These are phyloP conservation scores for Nipponia nippon DNA, from an alignment of 2,113 vertebrate genomes.

Conservation along the genomic window DNA sequence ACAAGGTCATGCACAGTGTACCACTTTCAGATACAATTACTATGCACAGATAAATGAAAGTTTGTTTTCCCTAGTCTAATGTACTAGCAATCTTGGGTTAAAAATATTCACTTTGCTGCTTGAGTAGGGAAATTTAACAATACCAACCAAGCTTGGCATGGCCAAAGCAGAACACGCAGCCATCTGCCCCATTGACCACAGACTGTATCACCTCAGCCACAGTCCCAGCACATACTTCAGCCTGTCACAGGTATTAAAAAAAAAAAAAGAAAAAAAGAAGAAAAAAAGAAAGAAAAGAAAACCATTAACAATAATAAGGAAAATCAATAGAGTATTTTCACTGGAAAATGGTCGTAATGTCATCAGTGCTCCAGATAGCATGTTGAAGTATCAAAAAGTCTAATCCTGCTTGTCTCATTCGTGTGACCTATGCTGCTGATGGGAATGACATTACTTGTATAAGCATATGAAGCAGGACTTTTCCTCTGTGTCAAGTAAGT, in stretches of 20 bases:
- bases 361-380: background rate
- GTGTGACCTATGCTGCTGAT: background rate
- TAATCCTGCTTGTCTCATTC: background rate
- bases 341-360: background rate
- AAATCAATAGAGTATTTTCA: background rate
- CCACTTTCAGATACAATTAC: background rate
- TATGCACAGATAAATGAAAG: background rate
- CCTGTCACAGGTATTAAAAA: slow-evolving; percentile 68
- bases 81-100: background rate
- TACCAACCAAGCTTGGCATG: slow-evolving; percentile 94
- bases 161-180: slow-evolving; percentile 98
- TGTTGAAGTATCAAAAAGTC: background rate
- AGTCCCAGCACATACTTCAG: slow-evolving; percentile 94
- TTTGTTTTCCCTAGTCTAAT: background rate
- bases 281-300: background rate
- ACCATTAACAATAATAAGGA: background rate
- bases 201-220: slow-evolving; percentile 99
- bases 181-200: slow-evolving; percentile 96
- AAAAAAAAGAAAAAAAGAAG: background rate
- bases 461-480: background rate
- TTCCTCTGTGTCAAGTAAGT: background rate
- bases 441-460: background rate
- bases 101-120: background rate
- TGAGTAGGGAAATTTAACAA: slow-evolving; percentile 12
- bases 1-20: background rate